phyloP scores from a whole-genome alignment of 2,888 invertebrate species.

The Dorcus parallelipipedus region DNA sequence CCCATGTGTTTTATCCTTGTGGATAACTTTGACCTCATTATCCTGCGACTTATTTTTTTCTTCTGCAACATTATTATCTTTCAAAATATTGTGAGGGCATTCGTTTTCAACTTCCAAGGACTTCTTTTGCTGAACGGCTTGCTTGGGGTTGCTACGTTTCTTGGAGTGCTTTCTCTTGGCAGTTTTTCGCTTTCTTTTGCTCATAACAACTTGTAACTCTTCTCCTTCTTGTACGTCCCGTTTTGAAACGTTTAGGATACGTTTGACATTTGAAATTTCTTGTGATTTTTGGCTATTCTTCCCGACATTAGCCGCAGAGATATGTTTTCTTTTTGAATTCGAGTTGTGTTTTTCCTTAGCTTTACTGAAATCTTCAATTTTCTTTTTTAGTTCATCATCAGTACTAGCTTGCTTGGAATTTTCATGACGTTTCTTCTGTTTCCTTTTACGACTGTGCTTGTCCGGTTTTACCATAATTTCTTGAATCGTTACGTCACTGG shows the following conservation, averaged over 20 bases:
- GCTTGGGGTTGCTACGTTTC: no score
- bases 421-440: constrained; percentile 7
- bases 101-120: no score
- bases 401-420: neutral
- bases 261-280: neutral
- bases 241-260: neutral
- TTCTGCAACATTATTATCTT: neutral
- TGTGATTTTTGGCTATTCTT: neutral
- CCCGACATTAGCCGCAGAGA: no score
- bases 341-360: neutral
- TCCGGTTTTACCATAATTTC: constrained; percentile 5
- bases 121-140: no score
- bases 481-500: neutral
- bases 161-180: no score
- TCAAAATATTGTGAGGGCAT: no score
- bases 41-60: neutral
- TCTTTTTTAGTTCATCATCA: neutral
- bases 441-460: constrained; percentile 9
- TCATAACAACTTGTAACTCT: neutral
- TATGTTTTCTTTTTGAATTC: neutral
- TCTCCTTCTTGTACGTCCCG: neutral
- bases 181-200: neutral
- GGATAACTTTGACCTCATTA: no score
- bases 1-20: no score
- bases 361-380: neutral